These are phyloP conservation scores for Peromyscus aztecus DNA, from an alignment of 2,797 vertebrate genomes.

Conservation along the genomic window DNA sequence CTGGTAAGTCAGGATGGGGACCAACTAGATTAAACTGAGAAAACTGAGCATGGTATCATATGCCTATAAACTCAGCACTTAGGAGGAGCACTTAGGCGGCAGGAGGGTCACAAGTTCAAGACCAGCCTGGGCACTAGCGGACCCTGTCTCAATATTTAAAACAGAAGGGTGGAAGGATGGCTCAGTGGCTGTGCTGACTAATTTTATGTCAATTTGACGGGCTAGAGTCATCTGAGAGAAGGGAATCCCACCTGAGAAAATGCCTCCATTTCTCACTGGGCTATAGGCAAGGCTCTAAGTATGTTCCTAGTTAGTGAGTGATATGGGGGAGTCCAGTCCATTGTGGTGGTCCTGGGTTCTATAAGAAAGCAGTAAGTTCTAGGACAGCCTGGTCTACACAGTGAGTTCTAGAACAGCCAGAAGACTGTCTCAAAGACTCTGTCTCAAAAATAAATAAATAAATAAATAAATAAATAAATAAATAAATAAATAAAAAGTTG, in stretches of 20 bases:
- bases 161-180: background rate
- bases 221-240: background rate
- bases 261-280: background rate
- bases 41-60: background rate
- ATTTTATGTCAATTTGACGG: background rate
- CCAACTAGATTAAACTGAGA: background rate
- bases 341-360: background rate
- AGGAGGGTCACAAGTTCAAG: background rate
- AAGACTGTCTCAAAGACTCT: background rate
- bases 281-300: background rate
- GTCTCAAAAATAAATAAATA: background rate
- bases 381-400: background rate
- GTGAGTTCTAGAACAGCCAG: background rate
- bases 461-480: too few relatives aligned
- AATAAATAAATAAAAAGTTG: background rate
- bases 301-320: background rate
- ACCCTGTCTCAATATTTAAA: background rate
- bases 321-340: background rate
- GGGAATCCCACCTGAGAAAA: background rate
- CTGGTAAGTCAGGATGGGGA: background rate
- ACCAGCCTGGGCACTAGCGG: background rate
- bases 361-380: background rate
- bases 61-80: background rate
- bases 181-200: background rate
- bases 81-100: background rate